A percentile compares a stretch with the other conserved stretches of the same genome.
Conservation (phyloP, 2,888 invertebrate species). For the Patella caerulea region DNA sequence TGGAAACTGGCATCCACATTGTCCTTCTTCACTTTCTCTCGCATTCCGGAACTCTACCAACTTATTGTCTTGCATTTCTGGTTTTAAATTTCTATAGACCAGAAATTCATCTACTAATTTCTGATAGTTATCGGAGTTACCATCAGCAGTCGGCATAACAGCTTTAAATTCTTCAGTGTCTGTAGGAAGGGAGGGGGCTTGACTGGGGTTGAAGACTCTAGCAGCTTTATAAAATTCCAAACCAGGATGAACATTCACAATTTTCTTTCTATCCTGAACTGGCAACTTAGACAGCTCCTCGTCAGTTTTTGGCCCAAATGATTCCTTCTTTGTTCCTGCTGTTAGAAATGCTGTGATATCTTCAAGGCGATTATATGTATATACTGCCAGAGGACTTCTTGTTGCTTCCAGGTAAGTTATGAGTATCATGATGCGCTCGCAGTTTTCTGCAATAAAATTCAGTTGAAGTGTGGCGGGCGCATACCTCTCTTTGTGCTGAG, state of each 20-base stretch:
- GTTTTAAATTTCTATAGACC: background rate
- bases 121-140: background rate
- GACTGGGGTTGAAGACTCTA: background rate
- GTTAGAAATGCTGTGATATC: no score
- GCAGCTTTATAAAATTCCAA: background rate
- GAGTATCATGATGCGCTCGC: no score
- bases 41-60: background rate
- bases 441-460: no score
- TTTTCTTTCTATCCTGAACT: no score
- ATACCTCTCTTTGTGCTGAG: no score
- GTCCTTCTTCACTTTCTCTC: background rate
- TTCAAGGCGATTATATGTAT: no score
- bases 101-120: background rate
- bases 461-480: no score
- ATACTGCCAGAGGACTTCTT: no score
- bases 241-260: background rate
- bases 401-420: no score
- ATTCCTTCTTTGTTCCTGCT: no score
- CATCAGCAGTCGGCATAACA: no score
- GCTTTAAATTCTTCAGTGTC: background rate
- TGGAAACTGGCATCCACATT: constrained; percentile 3
- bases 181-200: background rate
- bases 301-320: no score
- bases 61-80: background rate
- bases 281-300: background rate